Evolutionary conservation across 2,888 invertebrate genomes (phyloP).

Genomic region (Eristalis tenax): DNA sequence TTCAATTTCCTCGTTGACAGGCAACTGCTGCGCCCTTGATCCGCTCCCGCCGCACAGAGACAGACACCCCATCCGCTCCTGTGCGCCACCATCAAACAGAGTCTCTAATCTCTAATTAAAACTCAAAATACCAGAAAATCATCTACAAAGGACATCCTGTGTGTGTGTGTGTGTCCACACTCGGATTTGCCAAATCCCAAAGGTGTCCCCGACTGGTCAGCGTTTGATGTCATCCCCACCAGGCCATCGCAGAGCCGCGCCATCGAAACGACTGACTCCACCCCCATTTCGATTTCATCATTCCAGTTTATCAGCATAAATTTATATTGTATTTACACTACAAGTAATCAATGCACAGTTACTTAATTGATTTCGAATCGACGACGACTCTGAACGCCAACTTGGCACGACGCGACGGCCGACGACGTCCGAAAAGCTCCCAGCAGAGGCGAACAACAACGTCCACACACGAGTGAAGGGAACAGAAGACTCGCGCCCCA

Average conservation of each 20-base stretch:
- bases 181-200: neutral
- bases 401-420: neutral
- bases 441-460: no score
- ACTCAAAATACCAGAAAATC: conserved; percentile 68
- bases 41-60: no score
- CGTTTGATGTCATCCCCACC: conserved; percentile 10
- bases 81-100: conserved; percentile 8
- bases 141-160: conserved; percentile 52
- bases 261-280: neutral
- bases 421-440: conserved; percentile 34
- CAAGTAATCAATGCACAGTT: conserved; percentile 41
- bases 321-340: neutral
- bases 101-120: conserved; percentile 63
- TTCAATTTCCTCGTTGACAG: neutral
- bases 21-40: neutral
- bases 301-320: conserved; percentile 43
- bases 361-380: conserved; percentile 60
- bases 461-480: neutral
- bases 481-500: neutral
- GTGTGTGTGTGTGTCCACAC: neutral
- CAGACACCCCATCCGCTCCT: neutral
- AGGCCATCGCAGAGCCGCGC: neutral
- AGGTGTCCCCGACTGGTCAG: neutral
- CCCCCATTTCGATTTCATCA: neutral
- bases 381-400: neutral